Conservation (phyloP, 2,797 vertebrate genomes). For the Oryzias dopingdopingensis region DNA sequence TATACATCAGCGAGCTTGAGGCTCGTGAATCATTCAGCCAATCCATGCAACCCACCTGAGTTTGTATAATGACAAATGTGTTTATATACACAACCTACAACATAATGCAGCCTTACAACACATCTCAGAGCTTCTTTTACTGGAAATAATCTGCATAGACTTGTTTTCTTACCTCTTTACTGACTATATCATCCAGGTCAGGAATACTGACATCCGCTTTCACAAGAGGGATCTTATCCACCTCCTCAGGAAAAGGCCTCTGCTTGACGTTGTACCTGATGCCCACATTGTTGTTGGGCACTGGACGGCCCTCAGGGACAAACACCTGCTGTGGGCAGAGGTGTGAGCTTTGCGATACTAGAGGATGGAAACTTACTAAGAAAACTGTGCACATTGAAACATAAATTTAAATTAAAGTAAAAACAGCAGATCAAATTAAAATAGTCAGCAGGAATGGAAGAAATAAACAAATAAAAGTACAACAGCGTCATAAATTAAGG, state of each 20-base stretch:
- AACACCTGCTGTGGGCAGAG: slow-evolving; percentile 81
- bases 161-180: slow-evolving; percentile 84
- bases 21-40: slow-evolving; percentile 59
- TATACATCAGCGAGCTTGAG: slow-evolving; percentile 51
- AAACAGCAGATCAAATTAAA: too few relatives aligned
- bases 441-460: too few relatives aligned
- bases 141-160: background rate
- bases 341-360: too few relatives aligned
- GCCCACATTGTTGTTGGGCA: slow-evolving; percentile 87
- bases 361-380: too few relatives aligned
- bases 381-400: too few relatives aligned
- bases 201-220: slow-evolving; percentile 96
- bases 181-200: slow-evolving; percentile 95
- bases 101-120: too few relatives aligned
- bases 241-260: slow-evolving; percentile 93
- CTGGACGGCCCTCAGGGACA: slow-evolving; percentile 87
- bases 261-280: slow-evolving; percentile 91
- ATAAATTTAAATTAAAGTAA: too few relatives aligned
- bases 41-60: slow-evolving; percentile 66
- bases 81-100: too few relatives aligned
- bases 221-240: slow-evolving; percentile 96
- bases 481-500: too few relatives aligned
- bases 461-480: too few relatives aligned
- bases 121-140: background rate
- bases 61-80: slow-evolving; percentile 47